phyloP scores from a whole-genome alignment of 2,888 invertebrate genomes.

The Leptinotarsa rubiginosa region DNA sequence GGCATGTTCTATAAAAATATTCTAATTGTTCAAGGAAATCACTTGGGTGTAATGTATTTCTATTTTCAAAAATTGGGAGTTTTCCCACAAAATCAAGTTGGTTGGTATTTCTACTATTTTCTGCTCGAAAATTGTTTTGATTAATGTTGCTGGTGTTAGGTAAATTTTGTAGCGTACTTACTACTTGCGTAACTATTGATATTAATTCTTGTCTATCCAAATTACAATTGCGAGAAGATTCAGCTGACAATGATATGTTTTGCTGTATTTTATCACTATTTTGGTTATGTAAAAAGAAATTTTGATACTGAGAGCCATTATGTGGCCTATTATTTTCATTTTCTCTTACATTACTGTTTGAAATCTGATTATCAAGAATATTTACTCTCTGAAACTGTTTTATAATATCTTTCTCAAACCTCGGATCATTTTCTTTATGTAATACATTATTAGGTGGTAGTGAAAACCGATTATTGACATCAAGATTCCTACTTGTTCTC shows the following conservation, averaged over 20 bases:
- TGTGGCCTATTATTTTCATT: background rate
- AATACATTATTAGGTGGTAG: background rate
- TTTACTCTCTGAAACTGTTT: constrained; percentile 3
- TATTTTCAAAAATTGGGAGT: constrained; percentile 10
- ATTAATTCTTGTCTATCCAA: constrained; percentile 2
- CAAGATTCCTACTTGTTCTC: background rate
- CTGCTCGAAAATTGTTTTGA: background rate
- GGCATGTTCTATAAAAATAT: constrained; percentile 6
- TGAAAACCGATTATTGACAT: background rate
- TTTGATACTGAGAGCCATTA: background rate
- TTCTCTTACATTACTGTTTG: background rate
- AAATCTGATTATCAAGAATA: background rate
- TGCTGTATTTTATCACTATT: background rate
- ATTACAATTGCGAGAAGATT: background rate
- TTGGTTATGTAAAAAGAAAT: background rate
- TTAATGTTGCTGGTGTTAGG: background rate
- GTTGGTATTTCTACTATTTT: background rate
- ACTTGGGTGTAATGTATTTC: background rate
- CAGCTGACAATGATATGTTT: background rate
- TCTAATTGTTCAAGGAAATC: constrained; percentile 12
- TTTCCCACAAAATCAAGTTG: background rate
- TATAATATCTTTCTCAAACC: background rate
- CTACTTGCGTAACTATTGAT: constrained; percentile 6
- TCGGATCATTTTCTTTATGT: background rate
- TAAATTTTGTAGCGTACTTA: constrained; percentile 1